Percentiles rank a stretch among this genome's conserved stretches.
phyloP scores from a whole-genome alignment of 2,113 vertebrate species.

The Ameiurus melas region DNA sequence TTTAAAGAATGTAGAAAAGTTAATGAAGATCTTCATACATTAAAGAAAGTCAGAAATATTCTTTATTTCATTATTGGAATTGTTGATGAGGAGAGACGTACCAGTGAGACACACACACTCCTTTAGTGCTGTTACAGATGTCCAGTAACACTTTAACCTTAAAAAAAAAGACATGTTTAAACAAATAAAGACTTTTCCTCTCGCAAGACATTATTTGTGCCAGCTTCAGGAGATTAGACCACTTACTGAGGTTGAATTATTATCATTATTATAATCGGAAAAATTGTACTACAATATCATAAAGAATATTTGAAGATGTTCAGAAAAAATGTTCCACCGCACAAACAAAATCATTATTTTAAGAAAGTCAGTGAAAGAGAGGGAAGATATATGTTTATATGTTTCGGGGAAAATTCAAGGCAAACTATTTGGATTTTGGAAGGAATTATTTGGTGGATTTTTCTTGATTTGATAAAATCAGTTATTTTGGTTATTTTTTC shows the following conservation, averaged over 20 bases:
- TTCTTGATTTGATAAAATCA: not conserved
- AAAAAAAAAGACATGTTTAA: not conserved
- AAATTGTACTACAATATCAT: not conserved
- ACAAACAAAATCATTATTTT: not conserved
- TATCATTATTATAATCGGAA: not conserved
- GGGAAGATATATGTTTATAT: not conserved
- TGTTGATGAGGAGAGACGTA: conserved; percentile 59
- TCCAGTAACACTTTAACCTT: conserved; percentile 89
- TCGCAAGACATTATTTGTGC: not conserved
- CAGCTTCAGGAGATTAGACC: not conserved
- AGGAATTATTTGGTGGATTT: not conserved
- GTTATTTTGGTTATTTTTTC: not conserved
- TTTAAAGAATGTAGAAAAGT: conserved; percentile 40
- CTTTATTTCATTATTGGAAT: not conserved
- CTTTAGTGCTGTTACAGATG: conserved; percentile 93
- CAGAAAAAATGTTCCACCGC: not conserved
- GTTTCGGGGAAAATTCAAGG: not conserved
- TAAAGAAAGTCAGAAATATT: not conserved
- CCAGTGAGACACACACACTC: conserved; percentile 90
- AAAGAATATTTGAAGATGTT: not conserved
- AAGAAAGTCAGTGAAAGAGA: not conserved
- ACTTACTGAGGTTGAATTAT: not conserved
- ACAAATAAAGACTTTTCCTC: not conserved
- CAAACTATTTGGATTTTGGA: not conserved
- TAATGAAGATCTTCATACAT: not conserved